Evolutionary conservation across 2,113 vertebrate genomes (phyloP), one percentile per base, ranked within the genome.

Genomic region (Neopipo cinnamomea): DNA sequence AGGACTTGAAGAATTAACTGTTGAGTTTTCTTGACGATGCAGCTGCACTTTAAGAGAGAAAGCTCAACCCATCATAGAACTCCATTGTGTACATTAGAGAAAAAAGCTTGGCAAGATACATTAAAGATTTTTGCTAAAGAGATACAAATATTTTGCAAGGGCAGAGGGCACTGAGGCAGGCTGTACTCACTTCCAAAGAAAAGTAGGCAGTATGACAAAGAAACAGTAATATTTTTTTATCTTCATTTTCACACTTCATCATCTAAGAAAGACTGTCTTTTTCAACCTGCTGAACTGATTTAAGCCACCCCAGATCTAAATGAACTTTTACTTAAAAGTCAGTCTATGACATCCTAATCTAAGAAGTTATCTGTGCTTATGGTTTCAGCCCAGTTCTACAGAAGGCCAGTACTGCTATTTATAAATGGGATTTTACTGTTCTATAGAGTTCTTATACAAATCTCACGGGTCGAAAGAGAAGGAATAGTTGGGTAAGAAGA

Each of bases 81-180:
- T 83, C 89, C 30, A 28, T 37, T 92, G 93, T 93, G 84, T 95
- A 90, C 96, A 95, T 96, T 96, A 94, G 84, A 91, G 93, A 73
- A 93, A 86, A 95, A 93, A 91, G 94, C 88, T 94, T 95, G 92
- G 93, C 89, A 95, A 82, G 88, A 95, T 72, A 94, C 94, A 96
- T 95, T 94, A 96, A 93, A 92, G 90, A 95, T 93, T 96, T 93
- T 95, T 93, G 70, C 91, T 96, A 91, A 94, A 96, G 81, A 96
- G 92, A 97, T 97, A 96, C 94, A 97, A 94, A 96, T 92, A 97
- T 97, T 96, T 94, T 96, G 91, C 91, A 95, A 97, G 93, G 96
- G 92, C 88, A 96, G 87, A 96, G 91, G 91, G 85, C 63, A 0
- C 67, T 55, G 81, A 96, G 91, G 94, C 96, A 96, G 88, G 88